These are phyloP conservation scores for Drosophila burlai DNA, from an alignment of 1,140 invertebrate species.

Conservation along the genomic window DNA sequence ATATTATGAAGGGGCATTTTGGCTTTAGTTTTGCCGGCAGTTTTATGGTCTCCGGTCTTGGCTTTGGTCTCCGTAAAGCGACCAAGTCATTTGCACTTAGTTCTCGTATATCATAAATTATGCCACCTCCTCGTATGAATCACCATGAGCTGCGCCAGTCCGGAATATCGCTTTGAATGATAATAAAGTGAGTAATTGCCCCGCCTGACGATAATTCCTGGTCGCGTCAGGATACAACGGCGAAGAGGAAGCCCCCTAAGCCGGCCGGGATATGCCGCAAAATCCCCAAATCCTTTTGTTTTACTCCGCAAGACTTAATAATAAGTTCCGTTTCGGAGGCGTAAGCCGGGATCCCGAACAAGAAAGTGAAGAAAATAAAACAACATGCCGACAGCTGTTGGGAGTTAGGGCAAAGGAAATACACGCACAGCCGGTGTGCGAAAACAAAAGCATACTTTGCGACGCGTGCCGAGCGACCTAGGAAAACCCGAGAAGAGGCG, in stretches of 20 bases:
- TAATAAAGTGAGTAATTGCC: slow-evolving; percentile 50
- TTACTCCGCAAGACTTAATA: slow-evolving; percentile 61
- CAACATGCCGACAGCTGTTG: slow-evolving; percentile 77
- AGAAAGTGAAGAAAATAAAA: neutral
- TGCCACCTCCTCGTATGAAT: slow-evolving; percentile 61
- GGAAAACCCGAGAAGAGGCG: slow-evolving; percentile 27
- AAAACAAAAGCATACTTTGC: slow-evolving; percentile 64
- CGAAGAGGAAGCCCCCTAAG: slow-evolving; percentile 28
- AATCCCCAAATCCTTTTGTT: slow-evolving; percentile 65
- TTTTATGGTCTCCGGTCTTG: slow-evolving; percentile 62
- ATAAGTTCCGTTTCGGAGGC: slow-evolving; percentile 65
- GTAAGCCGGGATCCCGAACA: slow-evolving; percentile 33
- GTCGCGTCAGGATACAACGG: neutral
- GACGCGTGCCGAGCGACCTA: slow-evolving; percentile 52
- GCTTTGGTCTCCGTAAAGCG: slow-evolving; percentile 49
- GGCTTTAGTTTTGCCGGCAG: slow-evolving; percentile 62
- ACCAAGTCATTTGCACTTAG: slow-evolving; percentile 76
- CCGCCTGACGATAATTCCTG: slow-evolving; percentile 27
- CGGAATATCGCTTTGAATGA: slow-evolving; percentile 41
- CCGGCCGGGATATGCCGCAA: slow-evolving; percentile 44
- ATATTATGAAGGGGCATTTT: slow-evolving; percentile 68
- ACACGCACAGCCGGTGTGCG: slow-evolving; percentile 39
- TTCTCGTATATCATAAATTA: slow-evolving; percentile 65
- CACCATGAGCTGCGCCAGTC: slow-evolving; percentile 36
- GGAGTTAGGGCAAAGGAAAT: slow-evolving; percentile 46